Conservation (phyloP, 2,888 invertebrate species). For the Callyntrura sp. region DNA sequence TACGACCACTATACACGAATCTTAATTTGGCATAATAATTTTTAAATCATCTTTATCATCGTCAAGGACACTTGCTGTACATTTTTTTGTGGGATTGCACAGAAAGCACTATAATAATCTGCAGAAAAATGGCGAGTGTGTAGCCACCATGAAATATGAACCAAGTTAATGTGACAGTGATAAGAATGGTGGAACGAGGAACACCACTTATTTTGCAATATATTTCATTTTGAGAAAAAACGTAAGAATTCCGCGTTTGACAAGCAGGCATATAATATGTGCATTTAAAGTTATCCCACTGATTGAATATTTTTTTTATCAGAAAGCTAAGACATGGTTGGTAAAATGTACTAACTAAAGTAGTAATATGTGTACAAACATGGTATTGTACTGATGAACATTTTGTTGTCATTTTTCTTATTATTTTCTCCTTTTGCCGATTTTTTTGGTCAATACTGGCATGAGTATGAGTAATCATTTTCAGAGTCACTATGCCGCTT, state of each 20-base stretch:
- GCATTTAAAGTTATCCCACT: too few species aligned
- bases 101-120: not conserved
- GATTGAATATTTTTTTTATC: too few species aligned
- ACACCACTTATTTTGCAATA: not conserved
- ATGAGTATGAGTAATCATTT: not conserved
- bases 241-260: not conserved
- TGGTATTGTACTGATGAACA: conserved; percentile 14
- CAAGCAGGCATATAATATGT: too few species aligned
- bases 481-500: too few species aligned
- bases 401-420: conserved; percentile 10
- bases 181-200: not conserved
- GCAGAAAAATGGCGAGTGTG: not conserved
- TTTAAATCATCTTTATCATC: conserved; percentile 49
- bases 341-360: too few species aligned
- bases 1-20: not conserved
- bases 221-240: not conserved
- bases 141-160: not conserved
- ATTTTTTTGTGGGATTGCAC: not conserved
- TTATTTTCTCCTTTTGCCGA: not conserved
- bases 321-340: too few species aligned
- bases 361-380: conserved; percentile 11
- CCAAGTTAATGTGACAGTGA: not conserved
- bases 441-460: not conserved
- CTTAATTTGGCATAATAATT: conserved; percentile 35
- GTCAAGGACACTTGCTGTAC: conserved; percentile 30